Evolutionary conservation across 1,140 invertebrate genomes (phyloP).

Genomic region (Drepana arcuata): DNA sequence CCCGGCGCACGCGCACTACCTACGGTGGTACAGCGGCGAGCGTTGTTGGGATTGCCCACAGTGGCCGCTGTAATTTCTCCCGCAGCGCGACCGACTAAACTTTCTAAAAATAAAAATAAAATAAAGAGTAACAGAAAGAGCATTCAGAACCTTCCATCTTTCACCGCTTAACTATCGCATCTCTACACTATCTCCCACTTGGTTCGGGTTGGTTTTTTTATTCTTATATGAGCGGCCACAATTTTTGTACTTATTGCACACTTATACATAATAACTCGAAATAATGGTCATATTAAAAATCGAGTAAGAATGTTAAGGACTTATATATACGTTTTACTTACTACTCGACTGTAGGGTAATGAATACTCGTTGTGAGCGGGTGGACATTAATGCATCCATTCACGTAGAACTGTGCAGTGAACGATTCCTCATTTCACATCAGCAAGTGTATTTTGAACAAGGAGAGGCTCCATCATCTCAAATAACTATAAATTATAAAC

Average conservation of each 20-base stretch:
- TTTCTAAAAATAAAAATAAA: conserved; percentile 69
- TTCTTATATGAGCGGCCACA: conserved; percentile 31
- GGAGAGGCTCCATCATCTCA: conserved; percentile 52
- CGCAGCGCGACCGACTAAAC: conserved; percentile 55
- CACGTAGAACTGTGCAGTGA: conserved; percentile 29
- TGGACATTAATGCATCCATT: conserved; percentile 21
- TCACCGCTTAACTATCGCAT: conserved; percentile 62
- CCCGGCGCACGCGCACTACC: no score
- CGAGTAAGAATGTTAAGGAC: no score
- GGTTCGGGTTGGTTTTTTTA: conserved; percentile 23
- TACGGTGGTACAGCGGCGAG: no score
- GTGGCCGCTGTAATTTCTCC: conserved; percentile 58
- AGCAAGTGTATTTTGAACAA: no score
- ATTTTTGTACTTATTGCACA: no score
- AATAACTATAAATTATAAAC: conserved; percentile 67
- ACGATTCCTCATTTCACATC: conserved; percentile 44
- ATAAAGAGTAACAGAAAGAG: conserved; percentile 59
- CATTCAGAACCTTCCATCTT: conserved; percentile 62
- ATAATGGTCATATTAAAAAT: no score
- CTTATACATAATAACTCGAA: no score
- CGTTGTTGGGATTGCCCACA: conserved; percentile 46
- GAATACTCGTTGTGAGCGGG: conserved; percentile 7
- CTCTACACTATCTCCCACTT: conserved; percentile 33
- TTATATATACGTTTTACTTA: not conserved
- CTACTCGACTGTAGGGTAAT: conserved; percentile 7